Base-by-base conservation (phyloP, 2,797 vertebrate genomes). In the Gymnothorax javanicus region DNA sequence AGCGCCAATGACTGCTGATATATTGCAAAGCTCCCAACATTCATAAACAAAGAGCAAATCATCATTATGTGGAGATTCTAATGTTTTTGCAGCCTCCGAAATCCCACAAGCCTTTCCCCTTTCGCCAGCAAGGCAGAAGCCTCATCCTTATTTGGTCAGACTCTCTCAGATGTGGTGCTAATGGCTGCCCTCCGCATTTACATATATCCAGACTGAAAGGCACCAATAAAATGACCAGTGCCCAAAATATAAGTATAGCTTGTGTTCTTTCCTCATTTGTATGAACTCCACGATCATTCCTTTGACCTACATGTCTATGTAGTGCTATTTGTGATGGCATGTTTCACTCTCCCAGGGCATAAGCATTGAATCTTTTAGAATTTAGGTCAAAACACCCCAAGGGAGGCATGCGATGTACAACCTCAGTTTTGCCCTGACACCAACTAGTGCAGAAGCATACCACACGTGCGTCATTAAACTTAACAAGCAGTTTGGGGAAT, bases 221-320 rank as follows among this genome's bases (percentile, higher is more conserved):
- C 56, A 87, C 54, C 62, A 25, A 73, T 87, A 59, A 23, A 84
- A 73, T 83, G 43, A 87, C 57, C 57, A 43, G 73, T 79, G 23
- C 23, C 50, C 7, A 27, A 60, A 84, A 84, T 59, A 84, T 11
- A 54, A 82, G 17, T 77, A 25, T 17, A 33, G 25, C 50, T 54
- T n/a, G 50, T 25, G 2, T 56, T 81, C 9, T 75, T n/a, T 56
- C 77, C 23, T 81, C 20, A 81, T n/a, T 54, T 13, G 25, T 12
- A 56, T 54, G 5, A 56, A 81, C 7, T 81, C 77, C 50, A 25
- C 17, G 7, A 27, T 86, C 11, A n/a, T 59, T 64, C 25, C 59
- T 86, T 82, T 82, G 77, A 54, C 73, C 59, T 4, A 27, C 23
- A 58, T 86, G 75, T 50, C 64, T 67, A 23, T 23, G 43, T 54